Percentiles rank a stretch among this genome's conserved stretches.
Evolutionary conservation across 2,888 invertebrate genomes (phyloP).

Genomic region (Ditula angustiorana): DNA sequence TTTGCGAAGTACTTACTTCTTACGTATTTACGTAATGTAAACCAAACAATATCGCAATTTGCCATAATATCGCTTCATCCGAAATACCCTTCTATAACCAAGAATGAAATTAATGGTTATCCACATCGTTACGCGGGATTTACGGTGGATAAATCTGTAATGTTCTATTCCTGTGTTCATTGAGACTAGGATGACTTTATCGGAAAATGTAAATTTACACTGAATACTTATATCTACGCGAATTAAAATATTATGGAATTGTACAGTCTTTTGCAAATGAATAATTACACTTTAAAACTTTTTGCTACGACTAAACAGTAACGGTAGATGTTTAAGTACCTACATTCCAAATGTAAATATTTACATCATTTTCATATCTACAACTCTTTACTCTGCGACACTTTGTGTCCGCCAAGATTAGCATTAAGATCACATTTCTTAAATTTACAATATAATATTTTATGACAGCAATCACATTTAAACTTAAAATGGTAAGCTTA

Average conservation of each 20-base stretch:
- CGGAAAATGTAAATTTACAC: conserved; percentile 14
- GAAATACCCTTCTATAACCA: conserved; percentile 15
- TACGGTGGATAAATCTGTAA: conserved; percentile 20
- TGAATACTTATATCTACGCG: conserved; percentile 12
- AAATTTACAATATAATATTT: neutral
- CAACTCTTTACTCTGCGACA: conserved; percentile 10
- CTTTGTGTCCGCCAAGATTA: conserved; percentile 24
- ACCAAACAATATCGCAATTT: neutral
- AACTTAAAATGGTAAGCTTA: conserved; percentile 51
- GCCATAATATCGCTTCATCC: conserved; percentile 2
- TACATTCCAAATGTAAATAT: conserved; percentile 16
- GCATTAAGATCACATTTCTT: conserved; percentile 31
- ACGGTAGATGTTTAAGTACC: neutral
- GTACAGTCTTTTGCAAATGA: conserved; percentile 30
- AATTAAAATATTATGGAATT: conserved; percentile 18
- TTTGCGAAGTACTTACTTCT: neutral
- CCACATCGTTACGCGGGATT: conserved; percentile 28
- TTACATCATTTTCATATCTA: conserved; percentile 11
- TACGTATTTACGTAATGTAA: neutral
- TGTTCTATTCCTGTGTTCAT: conserved; percentile 28
- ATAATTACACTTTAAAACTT: neutral
- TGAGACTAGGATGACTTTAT: conserved; percentile 12
- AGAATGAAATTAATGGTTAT: conserved; percentile 32
- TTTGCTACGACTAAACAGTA: neutral
- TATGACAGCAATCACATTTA: conserved; percentile 30